phyloP scores from a whole-genome alignment of 2,113 vertebrate species.

The Anhinga rufa region DNA sequence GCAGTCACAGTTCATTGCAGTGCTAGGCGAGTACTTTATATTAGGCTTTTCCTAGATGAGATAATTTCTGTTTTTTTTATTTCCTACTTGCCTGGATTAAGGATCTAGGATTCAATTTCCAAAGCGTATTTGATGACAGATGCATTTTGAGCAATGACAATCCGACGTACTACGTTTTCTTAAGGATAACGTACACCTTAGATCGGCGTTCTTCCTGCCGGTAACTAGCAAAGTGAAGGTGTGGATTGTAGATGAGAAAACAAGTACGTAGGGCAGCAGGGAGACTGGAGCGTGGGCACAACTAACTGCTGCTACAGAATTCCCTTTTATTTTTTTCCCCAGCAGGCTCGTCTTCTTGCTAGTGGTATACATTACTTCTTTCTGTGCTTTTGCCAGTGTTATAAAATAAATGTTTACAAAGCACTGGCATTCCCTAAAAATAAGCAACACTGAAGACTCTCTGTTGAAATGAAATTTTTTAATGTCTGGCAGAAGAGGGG shows the following conservation, averaged over 20 bases:
- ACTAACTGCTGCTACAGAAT: neutral
- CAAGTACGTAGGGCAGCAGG: neutral
- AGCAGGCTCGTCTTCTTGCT: neutral
- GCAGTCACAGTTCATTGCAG: neutral
- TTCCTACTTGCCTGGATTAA: neutral
- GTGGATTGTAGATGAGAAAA: neutral
- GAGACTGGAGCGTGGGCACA: neutral
- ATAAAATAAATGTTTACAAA: neutral
- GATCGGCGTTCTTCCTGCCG: neutral
- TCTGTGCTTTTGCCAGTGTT: neutral
- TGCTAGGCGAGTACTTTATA: neutral
- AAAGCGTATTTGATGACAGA: neutral
- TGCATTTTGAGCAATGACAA: neutral
- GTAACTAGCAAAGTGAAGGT: neutral
- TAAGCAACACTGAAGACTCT: neutral
- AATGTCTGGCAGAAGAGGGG: neutral
- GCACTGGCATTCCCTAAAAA: neutral
- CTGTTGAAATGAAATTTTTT: neutral
- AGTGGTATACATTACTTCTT: neutral
- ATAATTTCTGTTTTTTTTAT: neutral
- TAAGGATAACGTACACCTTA: neutral
- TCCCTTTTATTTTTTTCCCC: neutral
- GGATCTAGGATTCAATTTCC: neutral
- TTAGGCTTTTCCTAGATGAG: neutral
- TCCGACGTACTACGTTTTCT: neutral